These are phyloP conservation scores for Rutpela maculata DNA, from an alignment of 2,888 invertebrate species.

Conservation along the genomic window DNA sequence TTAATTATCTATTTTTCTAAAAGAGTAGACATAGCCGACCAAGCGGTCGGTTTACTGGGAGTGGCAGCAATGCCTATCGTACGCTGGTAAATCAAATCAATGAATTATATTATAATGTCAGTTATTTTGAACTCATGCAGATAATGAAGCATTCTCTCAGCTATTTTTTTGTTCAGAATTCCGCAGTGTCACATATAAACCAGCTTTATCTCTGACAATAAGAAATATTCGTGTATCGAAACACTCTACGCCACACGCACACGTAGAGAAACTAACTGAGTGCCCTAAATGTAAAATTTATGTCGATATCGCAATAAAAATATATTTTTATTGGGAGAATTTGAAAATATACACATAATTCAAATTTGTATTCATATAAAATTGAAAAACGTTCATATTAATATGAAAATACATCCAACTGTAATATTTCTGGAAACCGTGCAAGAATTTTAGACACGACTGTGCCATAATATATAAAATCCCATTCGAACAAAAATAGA, in stretches of 20 bases:
- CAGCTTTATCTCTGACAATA: too few species aligned
- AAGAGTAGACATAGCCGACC: too few species aligned
- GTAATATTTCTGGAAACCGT: conserved; percentile 50
- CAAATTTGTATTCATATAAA: conserved; percentile 50
- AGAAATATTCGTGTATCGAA: too few species aligned
- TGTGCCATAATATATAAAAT: conserved; percentile 65
- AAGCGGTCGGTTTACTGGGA: too few species aligned
- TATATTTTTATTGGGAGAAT: conserved; percentile 14
- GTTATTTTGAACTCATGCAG: too few species aligned
- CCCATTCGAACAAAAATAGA: conserved; percentile 69
- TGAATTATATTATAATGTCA: too few species aligned
- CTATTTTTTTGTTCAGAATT: too few species aligned
- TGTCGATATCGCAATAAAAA: conserved; percentile 26
- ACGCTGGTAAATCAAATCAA: too few species aligned
- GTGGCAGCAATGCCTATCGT: too few species aligned
- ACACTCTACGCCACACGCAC: not conserved
- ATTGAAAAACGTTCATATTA: conserved; percentile 51
- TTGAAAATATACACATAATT: conserved; percentile 28
- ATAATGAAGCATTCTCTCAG: too few species aligned
- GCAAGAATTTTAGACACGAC: conserved; percentile 61
- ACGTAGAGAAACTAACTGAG: not conserved
- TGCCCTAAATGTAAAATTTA: conserved; percentile 9
- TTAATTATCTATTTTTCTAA: too few species aligned
- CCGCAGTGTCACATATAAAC: too few species aligned
- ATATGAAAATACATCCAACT: conserved; percentile 53